These are phyloP conservation scores for Merodon equestris DNA, from an alignment of 2,888 invertebrate species.

Conservation along the genomic window DNA sequence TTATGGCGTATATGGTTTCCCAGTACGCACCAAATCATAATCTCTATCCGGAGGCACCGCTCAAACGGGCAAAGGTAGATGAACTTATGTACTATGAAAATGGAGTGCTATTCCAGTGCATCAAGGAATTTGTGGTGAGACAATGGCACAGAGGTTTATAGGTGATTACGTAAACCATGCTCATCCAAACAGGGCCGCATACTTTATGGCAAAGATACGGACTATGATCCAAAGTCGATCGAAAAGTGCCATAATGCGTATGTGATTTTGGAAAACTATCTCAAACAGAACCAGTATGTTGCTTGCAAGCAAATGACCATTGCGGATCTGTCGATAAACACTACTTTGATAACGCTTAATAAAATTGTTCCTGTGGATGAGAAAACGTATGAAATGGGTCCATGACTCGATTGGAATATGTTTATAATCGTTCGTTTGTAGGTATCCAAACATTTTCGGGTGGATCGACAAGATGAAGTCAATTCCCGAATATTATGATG, in stretches of 20 bases:
- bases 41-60: slow-evolving; percentile 80
- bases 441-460: slow-evolving; percentile 70
- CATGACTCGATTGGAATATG: background rate
- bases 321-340: slow-evolving; percentile 79
- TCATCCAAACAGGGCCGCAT: slow-evolving; percentile 49
- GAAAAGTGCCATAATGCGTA: slow-evolving; percentile 69
- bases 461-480: slow-evolving; percentile 74
- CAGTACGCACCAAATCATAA: slow-evolving; percentile 80
- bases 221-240: slow-evolving; percentile 67
- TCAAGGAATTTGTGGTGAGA: slow-evolving; percentile 78
- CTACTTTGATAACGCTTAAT: slow-evolving; percentile 73
- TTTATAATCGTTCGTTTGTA: slow-evolving; percentile 19
- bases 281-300: slow-evolving; percentile 70
- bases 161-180: background rate
- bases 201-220: slow-evolving; percentile 62
- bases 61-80: slow-evolving; percentile 79
- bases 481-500: slow-evolving; percentile 73
- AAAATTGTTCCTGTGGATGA: slow-evolving; percentile 72
- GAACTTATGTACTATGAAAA: slow-evolving; percentile 80
- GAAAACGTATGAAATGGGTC: slow-evolving; percentile 39
- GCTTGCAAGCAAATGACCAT: slow-evolving; percentile 67
- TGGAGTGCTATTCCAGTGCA: slow-evolving; percentile 77
- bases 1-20: slow-evolving; percentile 78
- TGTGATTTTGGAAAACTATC: slow-evolving; percentile 71
- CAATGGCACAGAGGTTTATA: background rate